Evolutionary conservation across 2,888 invertebrate species (phyloP).

Genomic region (Zeuzera pyrina): DNA sequence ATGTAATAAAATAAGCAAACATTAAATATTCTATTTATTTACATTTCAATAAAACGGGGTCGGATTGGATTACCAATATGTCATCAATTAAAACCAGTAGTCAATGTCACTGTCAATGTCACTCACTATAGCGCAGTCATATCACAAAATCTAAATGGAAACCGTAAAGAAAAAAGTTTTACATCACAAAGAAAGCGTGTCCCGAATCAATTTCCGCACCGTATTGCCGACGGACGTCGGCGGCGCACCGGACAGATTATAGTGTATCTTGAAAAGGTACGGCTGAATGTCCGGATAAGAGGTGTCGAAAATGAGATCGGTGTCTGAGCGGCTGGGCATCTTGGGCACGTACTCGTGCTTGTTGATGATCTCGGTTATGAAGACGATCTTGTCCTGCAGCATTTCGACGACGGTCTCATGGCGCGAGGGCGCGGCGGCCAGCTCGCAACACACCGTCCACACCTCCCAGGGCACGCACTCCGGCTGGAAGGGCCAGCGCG

Average conservation of each 20-base stretch:
- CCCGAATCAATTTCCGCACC: conserved; percentile 90
- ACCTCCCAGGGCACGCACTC: conserved; percentile 99
- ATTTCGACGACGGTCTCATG: conserved; percentile 91
- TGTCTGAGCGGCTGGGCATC: conserved; percentile 93
- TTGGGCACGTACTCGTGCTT: conserved; percentile 96
- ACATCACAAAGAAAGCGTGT: conserved; percentile 86
- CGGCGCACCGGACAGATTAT: conserved; percentile 84
- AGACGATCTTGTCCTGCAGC: conserved; percentile 93
- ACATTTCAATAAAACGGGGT: no score
- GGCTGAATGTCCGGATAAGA: conserved; percentile 95
- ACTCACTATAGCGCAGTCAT: neutral
- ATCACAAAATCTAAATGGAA: conserved; percentile 5
- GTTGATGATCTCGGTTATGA: conserved; percentile 96
- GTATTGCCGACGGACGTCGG: conserved; percentile 89
- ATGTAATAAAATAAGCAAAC: no score
- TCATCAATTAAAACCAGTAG: no score
- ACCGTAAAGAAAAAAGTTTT: conserved; percentile 17
- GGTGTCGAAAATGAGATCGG: conserved; percentile 96
- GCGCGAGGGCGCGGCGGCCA: conserved; percentile 86
- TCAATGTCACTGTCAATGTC: no score
- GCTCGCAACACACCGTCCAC: conserved; percentile 95
- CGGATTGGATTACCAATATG: no score
- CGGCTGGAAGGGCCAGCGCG: conserved; percentile 90
- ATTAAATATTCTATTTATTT: no score
- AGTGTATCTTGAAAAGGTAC: conserved; percentile 94